phyloP scores from a whole-genome alignment of 2,113 vertebrate genomes.

The Labrus mixtus region DNA sequence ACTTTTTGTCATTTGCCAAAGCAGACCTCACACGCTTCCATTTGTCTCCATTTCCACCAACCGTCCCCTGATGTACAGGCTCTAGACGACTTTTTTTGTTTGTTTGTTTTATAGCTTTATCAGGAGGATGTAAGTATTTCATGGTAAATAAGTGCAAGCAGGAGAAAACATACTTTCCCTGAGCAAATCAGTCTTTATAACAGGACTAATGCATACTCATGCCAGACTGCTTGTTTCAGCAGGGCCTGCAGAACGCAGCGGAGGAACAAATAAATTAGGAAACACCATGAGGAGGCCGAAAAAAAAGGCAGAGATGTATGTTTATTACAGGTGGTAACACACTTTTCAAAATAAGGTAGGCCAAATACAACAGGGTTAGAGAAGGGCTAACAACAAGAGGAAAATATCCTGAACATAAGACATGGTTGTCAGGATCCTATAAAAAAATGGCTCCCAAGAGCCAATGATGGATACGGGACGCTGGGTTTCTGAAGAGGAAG shows the following conservation, averaged over 20 bases:
- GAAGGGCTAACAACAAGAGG: conserved; percentile 26
- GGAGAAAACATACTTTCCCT: conserved; percentile 26
- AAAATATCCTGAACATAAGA: conserved; percentile 63
- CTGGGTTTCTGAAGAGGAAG: conserved; percentile 73
- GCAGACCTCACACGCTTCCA: conserved; percentile 27
- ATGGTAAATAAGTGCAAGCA: conserved; percentile 65
- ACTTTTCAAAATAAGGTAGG: conserved; percentile 55
- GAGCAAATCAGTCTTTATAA: conserved; percentile 66
- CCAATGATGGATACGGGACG: conserved; percentile 72
- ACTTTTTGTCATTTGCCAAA: conserved; percentile 59
- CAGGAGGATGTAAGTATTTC: conserved; percentile 47
- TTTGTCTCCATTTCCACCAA: conserved; percentile 58
- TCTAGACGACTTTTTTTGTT: too few species aligned
- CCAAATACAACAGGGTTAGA: conserved; percentile 38
- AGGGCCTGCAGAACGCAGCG: conserved; percentile 24
- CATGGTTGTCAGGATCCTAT: conserved; percentile 77
- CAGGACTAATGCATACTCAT: conserved; percentile 60
- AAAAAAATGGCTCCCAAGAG: conserved; percentile 78
- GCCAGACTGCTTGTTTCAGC: conserved; percentile 51
- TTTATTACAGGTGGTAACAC: conserved; percentile 44
- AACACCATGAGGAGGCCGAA: conserved; percentile 29
- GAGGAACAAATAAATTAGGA: conserved; percentile 53
- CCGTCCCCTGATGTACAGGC: conserved; percentile 53
- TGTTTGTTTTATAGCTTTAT: conserved; percentile 61
- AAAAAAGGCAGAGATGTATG: conserved; percentile 42